Percentiles rank a stretch among this genome's conserved stretches.
phyloP scores from a whole-genome alignment of 2,113 vertebrate genomes.

The Cyanoliseus patagonus region DNA sequence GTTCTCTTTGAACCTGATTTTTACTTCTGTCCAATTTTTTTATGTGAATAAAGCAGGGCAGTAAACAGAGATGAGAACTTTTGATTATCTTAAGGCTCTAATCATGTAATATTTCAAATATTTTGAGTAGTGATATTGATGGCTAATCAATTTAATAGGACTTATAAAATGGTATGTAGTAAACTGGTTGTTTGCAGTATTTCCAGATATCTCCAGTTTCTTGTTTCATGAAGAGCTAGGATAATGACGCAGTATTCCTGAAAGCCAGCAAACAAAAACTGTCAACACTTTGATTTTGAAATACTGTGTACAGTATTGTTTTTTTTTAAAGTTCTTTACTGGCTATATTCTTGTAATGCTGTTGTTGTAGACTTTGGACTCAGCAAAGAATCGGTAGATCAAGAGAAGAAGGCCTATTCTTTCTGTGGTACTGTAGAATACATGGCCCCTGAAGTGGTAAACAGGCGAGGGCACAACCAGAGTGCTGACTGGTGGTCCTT shows the following conservation, averaged over 20 bases:
- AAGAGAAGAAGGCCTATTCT: constrained; percentile 98
- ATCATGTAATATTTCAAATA: not conserved
- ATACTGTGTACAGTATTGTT: not conserved
- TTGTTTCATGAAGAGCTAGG: not conserved
- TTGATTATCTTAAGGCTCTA: not conserved
- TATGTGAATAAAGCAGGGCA: not conserved
- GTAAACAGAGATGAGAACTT: not conserved
- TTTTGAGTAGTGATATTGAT: not conserved
- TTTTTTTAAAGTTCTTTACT: constrained; percentile 27
- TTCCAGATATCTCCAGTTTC: not conserved
- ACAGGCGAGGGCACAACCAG: constrained; percentile 96
- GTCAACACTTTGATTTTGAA: not conserved
- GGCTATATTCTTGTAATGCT: constrained; percentile 60
- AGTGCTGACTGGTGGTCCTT: constrained; percentile 99
- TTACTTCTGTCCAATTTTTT: not conserved
- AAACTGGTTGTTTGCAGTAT: not conserved
- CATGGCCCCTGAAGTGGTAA: constrained; percentile 99
- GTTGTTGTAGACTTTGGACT: constrained; percentile 92
- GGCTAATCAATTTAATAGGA: not conserved
- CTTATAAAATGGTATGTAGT: not conserved
- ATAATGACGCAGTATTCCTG: not conserved
- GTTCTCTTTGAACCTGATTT: not conserved
- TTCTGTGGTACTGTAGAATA: constrained; percentile 99
- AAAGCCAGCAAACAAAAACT: not conserved
- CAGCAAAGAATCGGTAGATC: constrained; percentile 98